A percentile compares a stretch with the other conserved stretches of the same genome.
Conservation (phyloP, 2,797 vertebrate genomes). For the Loriculus beryllinus region DNA sequence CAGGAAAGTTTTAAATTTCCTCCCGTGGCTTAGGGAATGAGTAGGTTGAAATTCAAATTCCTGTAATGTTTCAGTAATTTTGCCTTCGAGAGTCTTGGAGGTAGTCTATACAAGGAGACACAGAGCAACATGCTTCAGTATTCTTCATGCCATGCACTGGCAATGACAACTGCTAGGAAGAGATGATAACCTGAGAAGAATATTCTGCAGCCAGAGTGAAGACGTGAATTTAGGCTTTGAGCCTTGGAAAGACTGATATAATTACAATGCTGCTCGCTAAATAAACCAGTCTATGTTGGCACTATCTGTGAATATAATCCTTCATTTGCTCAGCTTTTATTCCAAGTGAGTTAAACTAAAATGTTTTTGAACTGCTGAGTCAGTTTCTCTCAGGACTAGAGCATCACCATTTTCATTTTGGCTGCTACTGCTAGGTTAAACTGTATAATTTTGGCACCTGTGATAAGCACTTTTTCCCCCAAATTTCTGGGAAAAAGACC, state of each 20-base stretch:
- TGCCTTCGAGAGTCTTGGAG: not conserved
- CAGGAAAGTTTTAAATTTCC: not conserved
- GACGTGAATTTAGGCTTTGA: not conserved
- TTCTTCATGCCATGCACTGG: not conserved
- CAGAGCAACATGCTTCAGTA: not conserved
- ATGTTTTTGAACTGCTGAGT: not conserved
- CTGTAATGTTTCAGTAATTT: not conserved
- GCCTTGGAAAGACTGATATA: not conserved
- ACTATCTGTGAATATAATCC: not conserved
- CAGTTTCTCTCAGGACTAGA: not conserved
- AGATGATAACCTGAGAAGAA: not conserved
- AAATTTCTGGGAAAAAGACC: fast-evolving
- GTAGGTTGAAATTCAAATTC: not conserved
- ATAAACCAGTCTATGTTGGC: not conserved
- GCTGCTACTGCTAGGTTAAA: not conserved
- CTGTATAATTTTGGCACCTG: not conserved
- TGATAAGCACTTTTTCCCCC: fast-evolving
- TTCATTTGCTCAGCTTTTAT: not conserved
- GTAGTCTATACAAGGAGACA: not conserved
- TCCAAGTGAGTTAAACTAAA: not conserved
- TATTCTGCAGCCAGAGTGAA: not conserved
- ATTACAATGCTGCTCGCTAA: not conserved
- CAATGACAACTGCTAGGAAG: not conserved
- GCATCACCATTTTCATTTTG: not conserved
- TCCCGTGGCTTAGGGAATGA: not conserved